Evolutionary conservation across 1,140 invertebrate species (phyloP), one percentile per base, ranked within the genome.

Genomic region (Hirudo medicinalis): DNA sequence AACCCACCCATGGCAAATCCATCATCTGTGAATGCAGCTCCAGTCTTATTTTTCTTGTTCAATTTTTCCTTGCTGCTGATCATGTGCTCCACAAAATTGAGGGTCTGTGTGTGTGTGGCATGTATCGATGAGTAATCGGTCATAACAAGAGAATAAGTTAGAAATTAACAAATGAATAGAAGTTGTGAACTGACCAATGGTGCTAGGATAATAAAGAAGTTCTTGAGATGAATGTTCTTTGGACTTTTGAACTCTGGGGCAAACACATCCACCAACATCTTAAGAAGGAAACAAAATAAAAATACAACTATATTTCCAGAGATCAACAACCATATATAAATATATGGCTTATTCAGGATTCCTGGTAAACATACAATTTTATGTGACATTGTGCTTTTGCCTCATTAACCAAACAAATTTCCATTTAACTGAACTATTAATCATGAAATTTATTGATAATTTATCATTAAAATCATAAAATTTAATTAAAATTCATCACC

Each of bases 31-130:
- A 99, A 98, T 5, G 91, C 87, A 71, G 91, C 89, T 32, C 89
- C 90, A 20, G 86, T 75, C 78, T 92, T 91, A 73, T 83, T 81
- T 77, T 92, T 93, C 66, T 88, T 88, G 75, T 84, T 87, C 81
- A 98, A 87, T 80, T 92, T 91, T 76, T 97, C 92, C 80, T 97
- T 97, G 75, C 90, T 90, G 25, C 88, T 87, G 68, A 97, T 88
- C 29, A 91, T 89, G 79, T 97, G 88, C 78, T 99, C 93, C 19
- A 98, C 87, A 83, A 90, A 97, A 81, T 97, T 98, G 69, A 98
- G 84, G 5, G 91, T 97, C 75, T 84, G 72, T 36, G 80, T 84
- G 72, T 36, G 80, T 77, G 74, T 22, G 20, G 22, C 40, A 25
- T 11, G 25, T 68, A 43, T 15, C 27, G 13, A 49, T 49, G 43